These are phyloP conservation scores for Prosapia bicincta DNA, from an alignment of 2,888 invertebrate species.

Conservation along the genomic window DNA sequence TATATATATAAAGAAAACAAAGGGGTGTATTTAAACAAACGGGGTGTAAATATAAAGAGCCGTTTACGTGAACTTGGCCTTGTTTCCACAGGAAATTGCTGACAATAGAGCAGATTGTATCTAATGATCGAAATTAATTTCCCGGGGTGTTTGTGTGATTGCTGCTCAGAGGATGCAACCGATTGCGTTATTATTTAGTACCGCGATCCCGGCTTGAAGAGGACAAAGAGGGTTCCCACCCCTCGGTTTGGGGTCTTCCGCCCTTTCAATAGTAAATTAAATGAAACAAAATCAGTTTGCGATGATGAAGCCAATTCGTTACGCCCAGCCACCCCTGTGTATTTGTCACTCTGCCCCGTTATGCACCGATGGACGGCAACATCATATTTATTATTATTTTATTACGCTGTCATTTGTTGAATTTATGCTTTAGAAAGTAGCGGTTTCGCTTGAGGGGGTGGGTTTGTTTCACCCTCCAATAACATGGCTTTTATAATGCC, in stretches of 20 bases:
- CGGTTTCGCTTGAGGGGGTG: neutral
- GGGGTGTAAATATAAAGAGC: no score
- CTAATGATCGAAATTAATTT: neutral
- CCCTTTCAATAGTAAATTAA: conserved; percentile 26
- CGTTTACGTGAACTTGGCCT: neutral
- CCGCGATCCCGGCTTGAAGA: neutral
- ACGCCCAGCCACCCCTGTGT: neutral
- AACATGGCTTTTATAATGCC: neutral
- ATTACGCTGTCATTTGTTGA: conserved; percentile 23
- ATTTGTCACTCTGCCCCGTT: neutral
- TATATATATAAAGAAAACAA: no score
- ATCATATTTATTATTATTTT: conserved; percentile 25
- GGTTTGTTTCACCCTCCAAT: neutral
- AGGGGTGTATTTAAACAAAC: no score
- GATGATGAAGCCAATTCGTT: neutral
- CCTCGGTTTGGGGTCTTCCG: conserved; percentile 21
- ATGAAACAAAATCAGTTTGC: conserved; percentile 25
- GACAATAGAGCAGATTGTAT: neutral
- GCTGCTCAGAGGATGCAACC: neutral
- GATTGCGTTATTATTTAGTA: neutral
- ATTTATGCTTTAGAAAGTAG: conserved; percentile 12
- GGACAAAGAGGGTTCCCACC: neutral
- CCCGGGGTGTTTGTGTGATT: neutral
- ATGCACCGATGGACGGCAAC: conserved; percentile 7
- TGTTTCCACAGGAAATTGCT: neutral